Evolutionary conservation across 1,140 invertebrate genomes (phyloP).

Genomic region (Orius laevigatus): DNA sequence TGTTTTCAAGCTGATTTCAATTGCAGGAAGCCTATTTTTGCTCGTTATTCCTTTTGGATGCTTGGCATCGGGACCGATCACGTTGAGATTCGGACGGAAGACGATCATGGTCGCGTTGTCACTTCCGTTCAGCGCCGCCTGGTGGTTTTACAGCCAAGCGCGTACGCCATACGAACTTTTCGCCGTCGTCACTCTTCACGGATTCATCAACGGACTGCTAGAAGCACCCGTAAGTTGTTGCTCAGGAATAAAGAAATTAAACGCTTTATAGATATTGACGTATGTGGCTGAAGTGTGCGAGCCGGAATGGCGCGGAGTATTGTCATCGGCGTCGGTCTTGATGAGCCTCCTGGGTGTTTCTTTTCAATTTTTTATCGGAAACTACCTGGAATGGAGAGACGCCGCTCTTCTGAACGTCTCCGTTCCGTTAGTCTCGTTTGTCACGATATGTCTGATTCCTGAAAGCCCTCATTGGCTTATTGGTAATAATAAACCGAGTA

Average conservation of each 20-base stretch:
- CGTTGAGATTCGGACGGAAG: slow-evolving; percentile 44
- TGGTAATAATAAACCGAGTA: slow-evolving; percentile 3
- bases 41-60: slow-evolving; percentile 58
- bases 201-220: slow-evolving; percentile 49
- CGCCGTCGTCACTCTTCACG: slow-evolving; percentile 42
- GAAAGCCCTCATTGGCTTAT: slow-evolving; percentile 57
- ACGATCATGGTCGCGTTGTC: slow-evolving; percentile 48
- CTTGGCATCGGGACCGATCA: slow-evolving; percentile 45
- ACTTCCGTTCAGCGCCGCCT: slow-evolving; percentile 48
- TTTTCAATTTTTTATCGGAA: slow-evolving; percentile 36
- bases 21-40: slow-evolving; percentile 51
- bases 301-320: slow-evolving; percentile 49
- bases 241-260: not conserved
- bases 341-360: slow-evolving; percentile 52
- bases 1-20: no score
- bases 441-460: slow-evolving; percentile 45
- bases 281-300: slow-evolving; percentile 63
- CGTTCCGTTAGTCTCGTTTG: slow-evolving; percentile 45
- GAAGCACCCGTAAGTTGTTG: slow-evolving; percentile 42
- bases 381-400: slow-evolving; percentile 45
- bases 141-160: slow-evolving; percentile 48
- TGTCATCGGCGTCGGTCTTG: slow-evolving; percentile 55
- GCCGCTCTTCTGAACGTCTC: slow-evolving; percentile 44
- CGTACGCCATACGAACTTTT: slow-evolving; percentile 41
- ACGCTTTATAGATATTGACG: slow-evolving; percentile 36